Evolutionary conservation across 2,113 vertebrate species (phyloP).

Genomic region (Limnothrissa miodon): DNA sequence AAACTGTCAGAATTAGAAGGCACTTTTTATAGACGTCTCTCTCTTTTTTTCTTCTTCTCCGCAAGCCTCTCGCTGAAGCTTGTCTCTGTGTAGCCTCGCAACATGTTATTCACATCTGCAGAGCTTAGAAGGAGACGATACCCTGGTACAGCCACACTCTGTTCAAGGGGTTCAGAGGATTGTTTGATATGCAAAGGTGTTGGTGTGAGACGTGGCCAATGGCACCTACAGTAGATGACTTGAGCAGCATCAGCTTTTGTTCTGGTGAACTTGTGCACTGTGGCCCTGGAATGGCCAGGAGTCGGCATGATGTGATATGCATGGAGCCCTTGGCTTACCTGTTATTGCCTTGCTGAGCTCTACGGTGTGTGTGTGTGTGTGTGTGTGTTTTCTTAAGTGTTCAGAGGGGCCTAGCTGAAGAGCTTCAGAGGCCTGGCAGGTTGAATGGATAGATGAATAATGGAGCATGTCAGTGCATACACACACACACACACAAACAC

Average conservation of each 20-base stretch:
- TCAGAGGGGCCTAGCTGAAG: background rate
- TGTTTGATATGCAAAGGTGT: constrained; percentile 9
- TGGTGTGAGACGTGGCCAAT: background rate
- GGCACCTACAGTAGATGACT: background rate
- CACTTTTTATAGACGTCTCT: background rate
- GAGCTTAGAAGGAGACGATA: background rate
- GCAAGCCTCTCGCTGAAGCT: background rate
- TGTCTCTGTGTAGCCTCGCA: background rate
- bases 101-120: background rate
- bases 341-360: background rate
- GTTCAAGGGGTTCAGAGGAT: background rate
- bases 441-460: constrained; percentile 43
- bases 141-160: background rate
- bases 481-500: background rate
- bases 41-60: background rate
- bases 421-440: constrained; percentile 27
- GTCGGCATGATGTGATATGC: background rate
- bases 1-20: constrained; percentile 13
- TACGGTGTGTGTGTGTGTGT: background rate
- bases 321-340: background rate
- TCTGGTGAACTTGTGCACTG: background rate
- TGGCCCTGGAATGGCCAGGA: background rate
- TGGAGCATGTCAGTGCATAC: constrained; percentile 17
- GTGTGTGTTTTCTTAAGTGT: background rate
- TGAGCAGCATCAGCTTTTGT: background rate